Evolutionary conservation across 2,888 invertebrate species (phyloP), one percentile per base, ranked within the genome.

Genomic region (Idaea aversata): DNA sequence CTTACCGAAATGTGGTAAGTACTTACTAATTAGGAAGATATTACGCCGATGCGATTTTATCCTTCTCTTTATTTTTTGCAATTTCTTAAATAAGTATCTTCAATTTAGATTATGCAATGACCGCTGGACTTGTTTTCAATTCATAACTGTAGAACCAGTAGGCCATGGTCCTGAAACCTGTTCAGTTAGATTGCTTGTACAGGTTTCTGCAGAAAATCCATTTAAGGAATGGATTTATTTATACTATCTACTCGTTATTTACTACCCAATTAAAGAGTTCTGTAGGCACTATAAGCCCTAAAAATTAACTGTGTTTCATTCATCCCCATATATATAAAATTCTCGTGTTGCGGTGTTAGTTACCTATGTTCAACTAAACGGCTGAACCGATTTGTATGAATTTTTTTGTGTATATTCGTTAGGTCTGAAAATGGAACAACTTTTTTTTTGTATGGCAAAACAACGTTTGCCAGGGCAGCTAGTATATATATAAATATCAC

Each of bases 131-230:
- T 67, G 70, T 66, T 66, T 68, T 73, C 70, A 68, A 75, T 78
- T 76, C 64, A 73, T 75, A 72, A 72, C 64, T 65, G 66, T 64
- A 64, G 63, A 76, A 77, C 79, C 73, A 76, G 79, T 78, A 72
- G 78, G 75, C 76, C 78, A 67, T 80, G 83, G 75, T 77, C 77
- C 74, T 82, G 78, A 78, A 75, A 65, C 75, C 76, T 73, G 67
- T 73, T 61, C 69, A 73, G 62, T 74, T 72, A 58, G 6, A 58
- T 58, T 58, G 58, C 13, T 47, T 0, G 47, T 7, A 47, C 47
- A 47, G 47, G 47, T 47, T 47, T 47, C 47, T 10, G 7, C 7
- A 10, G 47, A 7, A 47, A 13, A 47, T 47, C 47, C 7, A 47
- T 47, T 2, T 47, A 47, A 47, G 13, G 47, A 47, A 47, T 10